Evolutionary conservation across 2,113 vertebrate species (phyloP).

Genomic region (Syngnathus scovelli): DNA sequence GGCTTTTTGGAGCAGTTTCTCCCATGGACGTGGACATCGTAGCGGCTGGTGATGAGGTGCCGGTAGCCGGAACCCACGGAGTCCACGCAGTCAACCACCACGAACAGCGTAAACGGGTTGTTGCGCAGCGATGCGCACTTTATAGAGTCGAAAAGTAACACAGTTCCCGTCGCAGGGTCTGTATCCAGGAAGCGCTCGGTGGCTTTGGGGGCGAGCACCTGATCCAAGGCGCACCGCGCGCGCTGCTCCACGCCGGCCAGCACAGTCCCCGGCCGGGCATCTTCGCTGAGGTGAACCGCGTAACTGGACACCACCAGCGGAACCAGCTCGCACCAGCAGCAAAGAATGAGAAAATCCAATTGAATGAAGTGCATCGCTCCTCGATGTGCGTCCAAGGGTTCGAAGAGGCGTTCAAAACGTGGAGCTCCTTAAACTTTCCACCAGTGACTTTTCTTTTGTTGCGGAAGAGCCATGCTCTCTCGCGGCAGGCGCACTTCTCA

Average conservation of each 20-base stretch:
- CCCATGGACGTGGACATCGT: constrained; percentile 69
- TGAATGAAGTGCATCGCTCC: constrained; percentile 60
- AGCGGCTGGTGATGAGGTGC: constrained; percentile 65
- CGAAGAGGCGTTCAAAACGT: constrained; percentile 10
- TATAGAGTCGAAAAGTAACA: constrained; percentile 54
- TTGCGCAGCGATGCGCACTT: constrained; percentile 52
- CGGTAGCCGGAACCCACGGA: constrained; percentile 36
- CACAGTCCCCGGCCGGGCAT: constrained; percentile 48
- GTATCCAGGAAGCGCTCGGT: constrained; percentile 54
- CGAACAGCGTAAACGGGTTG: constrained; percentile 70
- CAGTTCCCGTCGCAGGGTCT: constrained; percentile 44
- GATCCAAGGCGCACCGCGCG: constrained; percentile 63
- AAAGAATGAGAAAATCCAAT: constrained; percentile 59
- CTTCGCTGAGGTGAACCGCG: constrained; percentile 64
- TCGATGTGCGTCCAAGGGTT: constrained; percentile 31
- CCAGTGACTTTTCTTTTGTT: constrained; percentile 57
- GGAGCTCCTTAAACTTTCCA: constrained; percentile 65
- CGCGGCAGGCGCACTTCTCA: constrained; percentile 36
- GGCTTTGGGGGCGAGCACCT: constrained; percentile 67
- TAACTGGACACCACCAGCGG: constrained; percentile 36
- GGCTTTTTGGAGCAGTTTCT: constrained; percentile 60
- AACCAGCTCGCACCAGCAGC: constrained; percentile 53
- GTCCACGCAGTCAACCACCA: constrained; percentile 60
- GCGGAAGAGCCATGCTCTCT: constrained; percentile 67
- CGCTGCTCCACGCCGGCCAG: constrained; percentile 48